These are phyloP conservation scores for Mastomys coucha DNA, from an alignment of 2,113 vertebrate genomes.

Conservation along the genomic window DNA sequence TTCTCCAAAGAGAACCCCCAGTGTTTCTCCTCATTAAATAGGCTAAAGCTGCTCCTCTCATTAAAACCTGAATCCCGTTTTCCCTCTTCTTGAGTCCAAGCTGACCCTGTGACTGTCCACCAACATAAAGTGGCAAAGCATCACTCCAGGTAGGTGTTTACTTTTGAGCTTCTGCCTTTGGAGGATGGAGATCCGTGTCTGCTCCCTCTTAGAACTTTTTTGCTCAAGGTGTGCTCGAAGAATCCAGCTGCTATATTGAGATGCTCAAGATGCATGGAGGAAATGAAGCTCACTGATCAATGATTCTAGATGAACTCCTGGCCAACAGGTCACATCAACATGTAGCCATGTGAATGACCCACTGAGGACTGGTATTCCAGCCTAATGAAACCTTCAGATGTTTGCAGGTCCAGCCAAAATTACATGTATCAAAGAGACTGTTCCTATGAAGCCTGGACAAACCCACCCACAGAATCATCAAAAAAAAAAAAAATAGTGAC, in stretches of 20 bases:
- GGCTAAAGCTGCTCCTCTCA: neutral
- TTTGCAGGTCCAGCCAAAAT: neutral
- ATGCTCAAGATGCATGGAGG: neutral
- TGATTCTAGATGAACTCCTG: neutral
- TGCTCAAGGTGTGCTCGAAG: neutral
- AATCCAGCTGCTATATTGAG: neutral
- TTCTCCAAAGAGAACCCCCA: neutral
- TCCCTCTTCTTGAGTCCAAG: neutral
- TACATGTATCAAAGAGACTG: neutral
- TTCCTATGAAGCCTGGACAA: neutral
- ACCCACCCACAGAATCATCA: neutral
- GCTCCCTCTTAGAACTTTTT: neutral
- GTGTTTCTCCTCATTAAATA: neutral
- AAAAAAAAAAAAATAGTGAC: neutral
- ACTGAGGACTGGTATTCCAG: neutral
- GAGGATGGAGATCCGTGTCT: accelerated
- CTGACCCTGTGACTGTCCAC: neutral
- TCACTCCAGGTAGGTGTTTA: neutral
- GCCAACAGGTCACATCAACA: neutral
- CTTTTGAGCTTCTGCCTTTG: neutral
- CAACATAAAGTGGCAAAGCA: too few relatives aligned
- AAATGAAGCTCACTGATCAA: neutral
- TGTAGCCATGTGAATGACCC: neutral
- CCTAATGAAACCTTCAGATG: neutral
- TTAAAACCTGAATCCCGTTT: neutral